phyloP scores from a whole-genome alignment of 2,797 vertebrate genomes.

The Falco novaeseelandiae region DNA sequence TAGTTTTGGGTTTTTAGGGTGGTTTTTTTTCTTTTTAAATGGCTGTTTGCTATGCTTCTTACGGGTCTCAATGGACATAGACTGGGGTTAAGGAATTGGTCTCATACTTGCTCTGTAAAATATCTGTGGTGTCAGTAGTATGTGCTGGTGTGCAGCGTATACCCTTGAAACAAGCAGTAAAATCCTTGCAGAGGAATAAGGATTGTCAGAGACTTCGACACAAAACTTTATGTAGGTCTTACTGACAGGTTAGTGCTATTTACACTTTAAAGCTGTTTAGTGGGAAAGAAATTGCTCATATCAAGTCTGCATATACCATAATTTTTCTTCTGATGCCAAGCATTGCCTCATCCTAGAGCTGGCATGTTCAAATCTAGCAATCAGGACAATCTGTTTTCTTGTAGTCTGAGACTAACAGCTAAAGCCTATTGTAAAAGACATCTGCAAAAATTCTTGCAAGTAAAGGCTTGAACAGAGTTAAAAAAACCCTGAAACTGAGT shows the following conservation, averaged over 20 bases:
- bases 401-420: neutral
- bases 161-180: neutral
- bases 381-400: neutral
- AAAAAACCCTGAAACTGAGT: neutral
- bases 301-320: neutral
- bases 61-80: neutral
- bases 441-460: neutral
- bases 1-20: neutral
- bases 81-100: neutral
- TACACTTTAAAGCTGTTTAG: neutral
- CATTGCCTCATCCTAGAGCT: neutral
- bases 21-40: neutral
- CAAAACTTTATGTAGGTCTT: neutral
- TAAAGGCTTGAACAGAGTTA: neutral
- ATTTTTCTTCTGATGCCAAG: neutral
- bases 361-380: neutral
- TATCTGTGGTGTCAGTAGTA: neutral
- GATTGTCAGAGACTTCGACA: neutral
- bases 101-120: neutral
- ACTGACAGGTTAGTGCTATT: neutral
- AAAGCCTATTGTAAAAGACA: neutral
- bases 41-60: neutral
- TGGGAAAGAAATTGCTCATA: neutral
- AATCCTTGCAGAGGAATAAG: neutral
- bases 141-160: neutral